A percentile compares a stretch with the other conserved stretches of the same genome.
phyloP scores from a whole-genome alignment of 2,888 invertebrate genomes.

The Yponomeuta plumbellus region DNA sequence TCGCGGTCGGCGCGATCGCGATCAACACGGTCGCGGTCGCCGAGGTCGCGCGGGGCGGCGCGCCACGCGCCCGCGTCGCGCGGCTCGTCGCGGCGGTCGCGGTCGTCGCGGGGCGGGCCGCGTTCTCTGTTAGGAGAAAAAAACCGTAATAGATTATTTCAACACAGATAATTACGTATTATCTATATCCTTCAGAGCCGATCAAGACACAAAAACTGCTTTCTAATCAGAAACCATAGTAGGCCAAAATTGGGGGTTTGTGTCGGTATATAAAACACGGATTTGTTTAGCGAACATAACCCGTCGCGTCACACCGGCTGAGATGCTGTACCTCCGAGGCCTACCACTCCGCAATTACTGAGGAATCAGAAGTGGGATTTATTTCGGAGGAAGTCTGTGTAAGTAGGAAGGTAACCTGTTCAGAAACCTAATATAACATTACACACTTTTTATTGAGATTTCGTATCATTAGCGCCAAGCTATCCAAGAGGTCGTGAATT shows the following conservation, averaged over 20 bases:
- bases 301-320: constrained; percentile 12
- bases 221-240: too few species aligned
- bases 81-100: constrained; percentile 29
- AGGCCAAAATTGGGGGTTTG: too few species aligned
- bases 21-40: constrained; percentile 32
- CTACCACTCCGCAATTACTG: neutral
- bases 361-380: constrained; percentile 2
- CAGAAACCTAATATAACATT: neutral
- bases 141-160: too few species aligned
- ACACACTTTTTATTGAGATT: neutral
- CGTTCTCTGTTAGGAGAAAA: neutral
- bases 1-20: neutral
- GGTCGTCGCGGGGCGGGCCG: constrained; percentile 23
- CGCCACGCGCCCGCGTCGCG: constrained; percentile 21
- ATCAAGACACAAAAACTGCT: too few species aligned
- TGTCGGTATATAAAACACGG: neutral
- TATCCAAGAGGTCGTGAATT: too few species aligned
- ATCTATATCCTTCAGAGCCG: too few species aligned
- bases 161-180: too few species aligned
- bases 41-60: constrained; percentile 31
- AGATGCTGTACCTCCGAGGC: constrained; percentile 12
- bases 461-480: too few species aligned
- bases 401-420: neutral
- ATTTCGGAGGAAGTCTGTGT: neutral
- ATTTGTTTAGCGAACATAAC: neutral